Evolutionary conservation across 2,888 invertebrate species (phyloP), one percentile per base, ranked within the genome.

Genomic region (Morpho helenor): DNA sequence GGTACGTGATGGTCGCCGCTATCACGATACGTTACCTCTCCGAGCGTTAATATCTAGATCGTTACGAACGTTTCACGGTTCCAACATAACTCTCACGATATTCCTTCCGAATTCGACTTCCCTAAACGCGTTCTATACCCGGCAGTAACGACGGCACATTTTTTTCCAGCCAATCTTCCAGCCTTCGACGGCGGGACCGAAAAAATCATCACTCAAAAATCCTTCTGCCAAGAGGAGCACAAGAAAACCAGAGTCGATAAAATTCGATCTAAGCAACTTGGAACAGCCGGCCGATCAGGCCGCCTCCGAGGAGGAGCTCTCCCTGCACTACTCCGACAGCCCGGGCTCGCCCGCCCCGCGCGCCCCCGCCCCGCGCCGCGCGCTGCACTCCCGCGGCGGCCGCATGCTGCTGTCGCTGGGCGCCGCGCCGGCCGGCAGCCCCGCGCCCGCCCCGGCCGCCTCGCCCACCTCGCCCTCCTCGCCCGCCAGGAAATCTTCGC

Each of bases 241-340:
- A 7, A 75, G 83, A 47, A 87, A 84, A 62, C 75, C 73, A 0
- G 89, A 88, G 40, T 84, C 85, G 7, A 91, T 90, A 49, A 86
- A 85, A 54, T 88, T 90, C 60, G 89, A 91, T 60, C 67, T 89
- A 6, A 86, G 86, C 63, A 87, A 88, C 64, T 65, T 89, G 2
- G 80, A 81, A 44, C 67, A 60, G 23, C 57, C 41, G 0, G 53
- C 61, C 0, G 64, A 67, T 0, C 60, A 66, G 1, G 54, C 63
- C 0, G 42, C 6, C 0, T 67, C 73, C 0, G 77, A 70, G 0
- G 75, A 72, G 0, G 76, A 82, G 3, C 6, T 79, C 0, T 72
- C 79, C 0, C 57, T 86, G 22, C 80, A 68, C 8, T 84, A 81
- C 60, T 80, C 84, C 0, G 80, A 79, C 5, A 65, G 75, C 0